Percentiles rank a stretch among this genome's conserved stretches.
Evolutionary conservation across 1,140 invertebrate species (phyloP).

Genomic region (Tetragonula clypearis): DNA sequence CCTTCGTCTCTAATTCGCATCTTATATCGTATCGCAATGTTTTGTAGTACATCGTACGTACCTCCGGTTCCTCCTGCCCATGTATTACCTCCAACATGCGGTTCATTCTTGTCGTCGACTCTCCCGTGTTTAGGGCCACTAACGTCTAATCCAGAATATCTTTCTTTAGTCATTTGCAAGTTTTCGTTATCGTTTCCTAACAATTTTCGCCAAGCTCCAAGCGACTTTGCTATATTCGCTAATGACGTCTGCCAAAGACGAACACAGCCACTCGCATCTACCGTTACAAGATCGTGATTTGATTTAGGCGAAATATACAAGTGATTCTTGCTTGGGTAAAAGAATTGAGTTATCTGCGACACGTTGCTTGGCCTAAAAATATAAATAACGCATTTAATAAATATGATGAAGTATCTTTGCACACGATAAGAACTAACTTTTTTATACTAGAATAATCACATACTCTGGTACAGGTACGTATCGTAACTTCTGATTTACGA

Average conservation of each 20-base stretch:
- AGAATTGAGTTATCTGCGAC: conserved; percentile 69
- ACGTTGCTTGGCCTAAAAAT: conserved; percentile 66
- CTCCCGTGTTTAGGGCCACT: conserved; percentile 95
- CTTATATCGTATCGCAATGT: neutral
- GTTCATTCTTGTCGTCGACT: conserved; percentile 92
- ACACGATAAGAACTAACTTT: too few relatives aligned
- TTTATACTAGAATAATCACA: neutral
- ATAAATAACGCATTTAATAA: neutral
- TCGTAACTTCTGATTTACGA: conserved; percentile 81
- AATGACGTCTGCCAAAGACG: conserved; percentile 84
- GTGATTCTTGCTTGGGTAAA: conserved; percentile 79
- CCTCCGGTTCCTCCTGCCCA: conserved; percentile 98
- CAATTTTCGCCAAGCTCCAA: conserved; percentile 76
- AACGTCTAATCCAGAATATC: conserved; percentile 87
- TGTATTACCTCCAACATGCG: conserved; percentile 97
- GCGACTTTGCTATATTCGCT: conserved; percentile 78
- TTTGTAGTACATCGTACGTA: neutral
- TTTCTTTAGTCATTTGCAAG: conserved; percentile 88
- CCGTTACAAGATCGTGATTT: conserved; percentile 81
- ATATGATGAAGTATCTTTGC: too few relatives aligned
- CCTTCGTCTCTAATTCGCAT: neutral
- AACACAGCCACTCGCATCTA: conserved; percentile 84
- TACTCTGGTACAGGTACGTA: conserved; percentile 85
- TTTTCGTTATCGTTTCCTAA: conserved; percentile 82
- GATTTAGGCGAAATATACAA: conserved; percentile 70